phyloP scores from a whole-genome alignment of 2,888 invertebrate species.

The Synergus japonicus region DNA sequence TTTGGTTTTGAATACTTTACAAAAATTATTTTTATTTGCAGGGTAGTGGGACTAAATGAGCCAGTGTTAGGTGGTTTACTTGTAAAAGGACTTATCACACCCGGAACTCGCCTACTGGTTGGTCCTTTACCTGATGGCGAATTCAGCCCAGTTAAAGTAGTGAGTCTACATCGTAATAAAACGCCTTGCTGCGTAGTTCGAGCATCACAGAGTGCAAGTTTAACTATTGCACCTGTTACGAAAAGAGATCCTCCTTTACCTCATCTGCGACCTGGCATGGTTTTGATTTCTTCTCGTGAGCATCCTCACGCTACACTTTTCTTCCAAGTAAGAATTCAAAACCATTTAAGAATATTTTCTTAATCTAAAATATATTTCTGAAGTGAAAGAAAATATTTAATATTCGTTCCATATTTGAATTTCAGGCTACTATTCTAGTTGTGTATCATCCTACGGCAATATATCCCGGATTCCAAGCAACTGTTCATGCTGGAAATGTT shows the following conservation, averaged over 20 bases:
- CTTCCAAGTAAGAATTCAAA: constrained; percentile 78
- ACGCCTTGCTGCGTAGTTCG: constrained; percentile 92
- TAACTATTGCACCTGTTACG: constrained; percentile 83
- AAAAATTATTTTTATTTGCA: constrained; percentile 65
- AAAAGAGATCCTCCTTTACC: constrained; percentile 77
- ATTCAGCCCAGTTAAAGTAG: constrained; percentile 88
- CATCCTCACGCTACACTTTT: constrained; percentile 79
- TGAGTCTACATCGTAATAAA: constrained; percentile 94
- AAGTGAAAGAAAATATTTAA: background rate
- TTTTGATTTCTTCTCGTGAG: constrained; percentile 82
- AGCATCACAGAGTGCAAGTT: constrained; percentile 93
- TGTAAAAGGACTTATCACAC: constrained; percentile 90
- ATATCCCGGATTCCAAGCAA: constrained; percentile 91
- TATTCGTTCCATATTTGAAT: constrained; percentile 21
- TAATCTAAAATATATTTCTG: too few species aligned
- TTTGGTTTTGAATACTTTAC: background rate
- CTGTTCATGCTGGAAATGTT: constrained; percentile 97
- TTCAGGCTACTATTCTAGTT: constrained; percentile 91
- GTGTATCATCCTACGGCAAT: constrained; percentile 93
- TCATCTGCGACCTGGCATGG: constrained; percentile 90
- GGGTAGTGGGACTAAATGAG: constrained; percentile 87
- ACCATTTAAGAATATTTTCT: too few species aligned
- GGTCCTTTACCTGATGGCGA: constrained; percentile 88
- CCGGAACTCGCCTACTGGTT: constrained; percentile 88
- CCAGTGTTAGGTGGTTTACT: constrained; percentile 92